Conservation (phyloP, 2,113 vertebrate species). For the Miniopterus natalensis region DNA sequence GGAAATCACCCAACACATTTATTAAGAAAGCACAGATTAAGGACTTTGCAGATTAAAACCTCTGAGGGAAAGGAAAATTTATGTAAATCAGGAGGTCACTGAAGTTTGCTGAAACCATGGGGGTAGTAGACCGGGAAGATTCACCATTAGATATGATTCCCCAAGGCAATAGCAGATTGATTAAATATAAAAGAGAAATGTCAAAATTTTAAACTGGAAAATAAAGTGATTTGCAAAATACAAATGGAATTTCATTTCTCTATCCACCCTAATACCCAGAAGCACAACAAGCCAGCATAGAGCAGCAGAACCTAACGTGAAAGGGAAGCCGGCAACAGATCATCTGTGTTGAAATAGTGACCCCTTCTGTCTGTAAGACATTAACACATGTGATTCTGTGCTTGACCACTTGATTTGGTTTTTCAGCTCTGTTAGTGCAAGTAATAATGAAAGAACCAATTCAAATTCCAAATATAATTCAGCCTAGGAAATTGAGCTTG, state of each 20-base stretch:
- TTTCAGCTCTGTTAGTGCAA: not conserved
- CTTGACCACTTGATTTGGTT: not conserved
- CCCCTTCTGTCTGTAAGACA: constrained; percentile 75
- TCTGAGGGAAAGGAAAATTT: not conserved
- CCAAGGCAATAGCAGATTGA: not conserved
- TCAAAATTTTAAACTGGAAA: constrained; percentile 38
- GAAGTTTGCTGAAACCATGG: not conserved
- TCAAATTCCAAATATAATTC: not conserved
- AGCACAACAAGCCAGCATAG: not conserved
- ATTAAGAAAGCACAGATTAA: constrained; percentile 27
- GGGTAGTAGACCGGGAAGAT: not conserved
- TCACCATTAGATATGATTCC: not conserved
- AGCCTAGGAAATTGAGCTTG: not conserved
- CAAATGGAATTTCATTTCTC: constrained; percentile 6
- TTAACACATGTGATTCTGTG: not conserved
- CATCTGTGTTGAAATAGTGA: constrained; percentile 76
- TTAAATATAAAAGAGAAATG: not conserved
- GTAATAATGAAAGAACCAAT: not conserved
- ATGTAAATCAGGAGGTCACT: not conserved
- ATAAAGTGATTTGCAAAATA: constrained; percentile 32
- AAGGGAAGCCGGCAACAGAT: not conserved
- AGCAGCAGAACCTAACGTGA: not conserved
- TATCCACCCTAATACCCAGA: not conserved
- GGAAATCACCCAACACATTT: not conserved
- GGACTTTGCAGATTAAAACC: not conserved